phyloP scores from a whole-genome alignment of 2,888 invertebrate species.

The Drosophila picticornis region DNA sequence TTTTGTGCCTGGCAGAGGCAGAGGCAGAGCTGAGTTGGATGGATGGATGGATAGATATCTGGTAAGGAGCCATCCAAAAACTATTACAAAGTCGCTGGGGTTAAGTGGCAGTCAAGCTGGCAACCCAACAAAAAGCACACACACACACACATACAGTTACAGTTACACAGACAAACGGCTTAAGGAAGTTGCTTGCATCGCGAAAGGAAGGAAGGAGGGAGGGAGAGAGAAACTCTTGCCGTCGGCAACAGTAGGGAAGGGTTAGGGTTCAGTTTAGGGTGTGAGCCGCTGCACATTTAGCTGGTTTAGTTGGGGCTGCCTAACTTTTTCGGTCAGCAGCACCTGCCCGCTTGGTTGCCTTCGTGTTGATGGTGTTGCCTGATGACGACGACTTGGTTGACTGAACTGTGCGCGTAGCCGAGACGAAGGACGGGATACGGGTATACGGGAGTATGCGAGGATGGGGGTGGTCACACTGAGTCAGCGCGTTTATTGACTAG shows the following conservation, averaged over 20 bases:
- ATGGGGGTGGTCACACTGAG: constrained; percentile 20
- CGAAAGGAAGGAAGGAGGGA: not conserved
- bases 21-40: not conserved
- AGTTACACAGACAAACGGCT: not conserved
- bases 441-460: not conserved
- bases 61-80: constrained; percentile 52
- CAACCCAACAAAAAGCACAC: constrained; percentile 20
- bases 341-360: constrained; percentile 56
- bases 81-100: constrained; percentile 60
- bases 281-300: constrained; percentile 38
- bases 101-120: constrained; percentile 56
- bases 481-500: constrained; percentile 47
- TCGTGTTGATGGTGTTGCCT: constrained; percentile 31
- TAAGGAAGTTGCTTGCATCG: constrained; percentile 25
- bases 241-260: constrained; percentile 21
- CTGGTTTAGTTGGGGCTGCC: constrained; percentile 32
- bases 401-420: constrained; percentile 28
- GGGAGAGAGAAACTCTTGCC: not conserved
- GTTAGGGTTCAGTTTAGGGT: not conserved
- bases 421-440: not conserved
- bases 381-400: constrained; percentile 43
- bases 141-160: not conserved
- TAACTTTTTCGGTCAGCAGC: constrained; percentile 56
- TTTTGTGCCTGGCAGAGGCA: constrained; percentile 13
- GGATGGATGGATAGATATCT: constrained; percentile 15